These are phyloP conservation scores for Falco concolor DNA, from an alignment of 2,797 vertebrate genomes.

Conservation along the genomic window DNA sequence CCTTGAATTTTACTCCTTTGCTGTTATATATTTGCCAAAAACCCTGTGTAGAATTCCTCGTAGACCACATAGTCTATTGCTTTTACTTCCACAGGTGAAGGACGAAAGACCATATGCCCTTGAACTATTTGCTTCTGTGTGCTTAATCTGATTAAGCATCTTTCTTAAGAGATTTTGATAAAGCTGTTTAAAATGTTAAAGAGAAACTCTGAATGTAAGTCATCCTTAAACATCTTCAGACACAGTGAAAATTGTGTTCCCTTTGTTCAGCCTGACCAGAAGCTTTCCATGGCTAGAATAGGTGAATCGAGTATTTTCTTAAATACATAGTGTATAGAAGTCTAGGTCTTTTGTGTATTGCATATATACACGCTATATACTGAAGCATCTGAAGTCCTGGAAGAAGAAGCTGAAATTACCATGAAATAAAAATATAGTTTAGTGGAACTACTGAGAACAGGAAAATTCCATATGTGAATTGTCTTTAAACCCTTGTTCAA, in stretches of 20 bases:
- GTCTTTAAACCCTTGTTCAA: neutral
- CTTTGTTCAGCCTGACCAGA: neutral
- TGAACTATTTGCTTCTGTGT: neutral
- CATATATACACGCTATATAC: accelerated
- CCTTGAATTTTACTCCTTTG: neutral
- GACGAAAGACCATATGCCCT: neutral
- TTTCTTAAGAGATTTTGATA: neutral
- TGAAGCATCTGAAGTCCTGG: neutral
- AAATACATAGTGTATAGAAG: neutral
- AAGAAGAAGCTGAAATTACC: neutral
- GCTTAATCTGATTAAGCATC: neutral
- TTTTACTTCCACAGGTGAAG: neutral
- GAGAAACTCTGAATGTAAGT: neutral
- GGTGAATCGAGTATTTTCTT: neutral
- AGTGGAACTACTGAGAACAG: neutral
- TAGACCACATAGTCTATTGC: neutral
- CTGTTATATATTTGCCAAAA: neutral
- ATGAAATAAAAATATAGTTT: neutral
- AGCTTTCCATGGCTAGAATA: neutral
- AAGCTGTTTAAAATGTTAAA: neutral
- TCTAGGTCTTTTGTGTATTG: neutral
- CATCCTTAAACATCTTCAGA: neutral
- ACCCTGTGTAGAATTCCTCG: accelerated
- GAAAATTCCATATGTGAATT: neutral
- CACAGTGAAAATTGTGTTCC: neutral